Base-by-base conservation (phyloP, 2,113 vertebrate species). In the Aspiorhynchus laticeps region DNA sequence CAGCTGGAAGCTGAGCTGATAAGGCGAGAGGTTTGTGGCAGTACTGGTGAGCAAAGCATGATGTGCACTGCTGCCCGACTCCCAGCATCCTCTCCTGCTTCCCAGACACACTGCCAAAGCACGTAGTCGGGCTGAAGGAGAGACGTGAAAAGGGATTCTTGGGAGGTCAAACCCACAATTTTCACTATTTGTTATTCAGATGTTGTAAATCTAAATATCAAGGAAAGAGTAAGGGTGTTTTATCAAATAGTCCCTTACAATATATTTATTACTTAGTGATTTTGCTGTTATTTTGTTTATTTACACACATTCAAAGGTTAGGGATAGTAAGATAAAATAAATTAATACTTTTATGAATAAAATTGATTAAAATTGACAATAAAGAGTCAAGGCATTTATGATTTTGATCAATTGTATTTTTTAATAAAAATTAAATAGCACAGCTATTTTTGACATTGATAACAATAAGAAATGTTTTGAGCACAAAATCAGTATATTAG, bases 1-100 rank as follows among this genome's bases (percentile, higher is more conserved):
- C 93, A 99, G 96, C 93, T 98, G 97, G 1, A 99, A 99, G 94
- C 93, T 91, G 87, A 99, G 96, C 59, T 98, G 96, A 0, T 99
- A 99, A 0, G 96, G 97, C 80, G 96, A 94, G 76, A 96, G 96
- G 89, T 96, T 98, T 89, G 92, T 95, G 80, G 97, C 95, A 59
- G 90, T 94, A 89, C 95, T 95, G 31, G 93, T 95, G 90, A 99
- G 97, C 89, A 99, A 74, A 2, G 96, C 91, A 8, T 95, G 89
- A n/a, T 78, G 11, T 3, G 80, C 95, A 94, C 91, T 94, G 87
- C 75, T 90, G 87, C 91, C 91, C 4, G 0, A 91, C 19, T 38
- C 46, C 71, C 48, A 88, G 48, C 5, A 85, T 63, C 36, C 92
- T 91, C 24, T 95, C 94, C 75, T 91, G 93, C 92, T 95, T 96